Evolutionary conservation across 2,113 vertebrate genomes (phyloP).

Genomic region (Hirundichthys speculiger): DNA sequence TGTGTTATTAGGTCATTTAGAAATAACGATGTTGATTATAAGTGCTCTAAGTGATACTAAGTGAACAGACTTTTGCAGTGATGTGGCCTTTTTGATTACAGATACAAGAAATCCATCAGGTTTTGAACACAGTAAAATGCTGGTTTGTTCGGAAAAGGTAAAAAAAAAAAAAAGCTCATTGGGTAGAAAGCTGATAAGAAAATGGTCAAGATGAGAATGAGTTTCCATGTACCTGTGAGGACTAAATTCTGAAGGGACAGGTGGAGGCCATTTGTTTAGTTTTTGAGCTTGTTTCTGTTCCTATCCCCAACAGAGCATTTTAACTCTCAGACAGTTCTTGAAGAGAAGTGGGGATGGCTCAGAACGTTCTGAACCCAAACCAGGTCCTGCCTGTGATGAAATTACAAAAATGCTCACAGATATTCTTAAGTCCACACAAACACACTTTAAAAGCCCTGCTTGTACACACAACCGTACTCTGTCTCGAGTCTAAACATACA

Average conservation of each 20-base stretch:
- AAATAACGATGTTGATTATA: too few relatives aligned
- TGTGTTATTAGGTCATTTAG: too few relatives aligned
- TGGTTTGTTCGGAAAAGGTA: too few relatives aligned
- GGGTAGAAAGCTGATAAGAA: neutral
- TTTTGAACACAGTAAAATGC: too few relatives aligned
- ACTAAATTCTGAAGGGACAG: too few relatives aligned
- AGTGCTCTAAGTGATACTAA: too few relatives aligned
- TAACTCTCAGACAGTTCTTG: neutral
- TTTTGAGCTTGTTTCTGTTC: neutral
- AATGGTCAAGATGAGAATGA: neutral
- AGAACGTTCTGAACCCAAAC: constrained; percentile 1
- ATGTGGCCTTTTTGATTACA: too few relatives aligned
- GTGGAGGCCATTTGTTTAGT: too few relatives aligned
- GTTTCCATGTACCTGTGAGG: too few relatives aligned
- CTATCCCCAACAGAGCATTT: neutral
- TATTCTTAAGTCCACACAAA: neutral
- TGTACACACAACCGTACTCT: neutral
- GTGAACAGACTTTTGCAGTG: too few relatives aligned
- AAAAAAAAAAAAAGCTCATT: too few relatives aligned
- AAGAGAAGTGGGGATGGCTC: neutral
- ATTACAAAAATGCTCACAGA: neutral
- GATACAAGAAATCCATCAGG: too few relatives aligned
- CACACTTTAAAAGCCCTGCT: neutral
- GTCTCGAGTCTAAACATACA: neutral
- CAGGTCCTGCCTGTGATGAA: neutral